These are phyloP conservation scores for Gryon sp. DNA, from an alignment of 1,140 invertebrate genomes.

Conservation along the genomic window DNA sequence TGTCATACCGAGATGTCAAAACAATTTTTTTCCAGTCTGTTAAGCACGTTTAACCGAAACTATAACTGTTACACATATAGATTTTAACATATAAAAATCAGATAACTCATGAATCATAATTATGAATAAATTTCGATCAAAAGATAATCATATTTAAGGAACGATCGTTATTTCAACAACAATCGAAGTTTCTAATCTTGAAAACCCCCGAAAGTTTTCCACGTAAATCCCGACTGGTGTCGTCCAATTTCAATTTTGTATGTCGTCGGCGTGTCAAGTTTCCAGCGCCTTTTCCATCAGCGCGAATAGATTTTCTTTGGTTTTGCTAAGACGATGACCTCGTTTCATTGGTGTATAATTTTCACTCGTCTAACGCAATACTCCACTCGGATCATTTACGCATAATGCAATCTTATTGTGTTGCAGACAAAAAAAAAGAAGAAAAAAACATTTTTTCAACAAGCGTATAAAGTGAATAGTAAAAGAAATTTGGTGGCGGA, in stretches of 20 bases:
- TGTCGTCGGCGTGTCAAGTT: conserved; percentile 5
- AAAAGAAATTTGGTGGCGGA: conserved; percentile 59
- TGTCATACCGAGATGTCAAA: conserved; percentile 31
- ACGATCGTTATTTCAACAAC: conserved; percentile 16
- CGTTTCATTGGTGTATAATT: conserved; percentile 41
- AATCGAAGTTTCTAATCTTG: background rate
- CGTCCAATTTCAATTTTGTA: no score
- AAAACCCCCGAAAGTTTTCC: background rate
- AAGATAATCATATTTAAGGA: conserved; percentile 41
- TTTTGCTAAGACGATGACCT: conserved; percentile 37
- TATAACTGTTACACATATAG: conserved; percentile 12
- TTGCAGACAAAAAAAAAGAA: background rate
- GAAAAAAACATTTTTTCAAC: background rate
- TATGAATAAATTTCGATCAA: conserved; percentile 47
- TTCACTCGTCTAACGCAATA: conserved; percentile 25
- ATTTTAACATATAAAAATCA: conserved; percentile 33
- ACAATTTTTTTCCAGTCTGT: conserved; percentile 31
- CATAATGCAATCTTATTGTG: conserved; percentile 23
- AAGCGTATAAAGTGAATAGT: conserved; percentile 2
- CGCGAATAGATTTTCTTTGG: conserved; percentile 71
- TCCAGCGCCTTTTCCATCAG: conserved; percentile 34
- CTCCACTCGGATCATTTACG: conserved; percentile 11
- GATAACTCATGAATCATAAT: conserved; percentile 42
- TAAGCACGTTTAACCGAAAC: conserved; percentile 10
- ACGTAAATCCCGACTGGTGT: background rate